phyloP scores from a whole-genome alignment of 2,888 invertebrate genomes.

The Xylocampa areola region DNA sequence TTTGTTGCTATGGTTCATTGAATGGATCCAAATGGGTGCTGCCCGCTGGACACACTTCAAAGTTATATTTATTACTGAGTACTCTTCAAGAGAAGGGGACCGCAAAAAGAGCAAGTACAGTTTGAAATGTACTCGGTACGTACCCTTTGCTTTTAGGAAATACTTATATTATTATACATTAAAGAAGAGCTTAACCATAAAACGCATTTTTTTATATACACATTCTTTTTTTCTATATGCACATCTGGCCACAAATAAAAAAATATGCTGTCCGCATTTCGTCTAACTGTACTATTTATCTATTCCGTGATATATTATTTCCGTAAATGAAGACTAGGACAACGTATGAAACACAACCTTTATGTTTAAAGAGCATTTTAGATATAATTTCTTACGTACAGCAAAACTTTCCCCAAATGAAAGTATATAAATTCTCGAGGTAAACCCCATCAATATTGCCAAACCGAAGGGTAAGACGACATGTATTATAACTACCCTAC shows the following conservation, averaged over 20 bases:
- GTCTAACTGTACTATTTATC: too few species aligned
- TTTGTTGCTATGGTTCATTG: too few species aligned
- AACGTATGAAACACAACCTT: too few species aligned
- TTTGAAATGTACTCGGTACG: conserved; percentile 26
- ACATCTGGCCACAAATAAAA: too few species aligned
- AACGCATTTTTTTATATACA: too few species aligned
- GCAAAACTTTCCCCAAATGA: background rate
- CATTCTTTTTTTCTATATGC: too few species aligned
- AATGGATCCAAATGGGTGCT: background rate
- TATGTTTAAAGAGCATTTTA: too few species aligned
- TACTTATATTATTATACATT: conserved; percentile 19
- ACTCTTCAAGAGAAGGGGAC: conserved; percentile 21
- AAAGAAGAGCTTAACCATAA: too few species aligned
- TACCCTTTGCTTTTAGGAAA: conserved; percentile 24
- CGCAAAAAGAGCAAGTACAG: conserved; percentile 24
- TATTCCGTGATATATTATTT: too few species aligned
- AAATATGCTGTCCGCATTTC: too few species aligned
- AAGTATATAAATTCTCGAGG: background rate
- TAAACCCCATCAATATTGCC: conserved; percentile 39
- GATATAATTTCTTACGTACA: too few species aligned
- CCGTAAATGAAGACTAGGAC: too few species aligned
- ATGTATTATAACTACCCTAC: conserved; percentile 37
- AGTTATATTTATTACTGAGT: conserved; percentile 37
- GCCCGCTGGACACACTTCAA: conserved; percentile 40
- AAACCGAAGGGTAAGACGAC: conserved; percentile 38